These are phyloP conservation scores for Otolemur crassicaudatus DNA, from an alignment of 2,797 vertebrate species.

Conservation along the genomic window DNA sequence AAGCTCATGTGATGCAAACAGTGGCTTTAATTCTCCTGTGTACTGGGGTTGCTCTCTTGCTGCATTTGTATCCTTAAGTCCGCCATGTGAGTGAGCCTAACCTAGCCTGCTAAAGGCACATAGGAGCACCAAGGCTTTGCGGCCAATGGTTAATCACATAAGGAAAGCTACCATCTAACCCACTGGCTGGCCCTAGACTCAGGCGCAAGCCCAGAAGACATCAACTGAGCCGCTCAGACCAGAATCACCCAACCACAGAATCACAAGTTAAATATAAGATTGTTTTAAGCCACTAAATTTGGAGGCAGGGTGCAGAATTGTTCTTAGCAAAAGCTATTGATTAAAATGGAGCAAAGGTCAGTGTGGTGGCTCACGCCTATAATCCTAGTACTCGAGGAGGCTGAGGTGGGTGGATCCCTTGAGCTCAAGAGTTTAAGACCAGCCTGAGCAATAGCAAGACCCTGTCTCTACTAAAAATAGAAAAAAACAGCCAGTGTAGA, in stretches of 20 bases:
- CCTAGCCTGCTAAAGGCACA: neutral
- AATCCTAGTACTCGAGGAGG: too few species aligned
- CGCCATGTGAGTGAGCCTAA: rapidly evolving
- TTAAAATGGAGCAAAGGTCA: neutral
- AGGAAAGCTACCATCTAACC: neutral
- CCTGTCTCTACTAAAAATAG: too few species aligned
- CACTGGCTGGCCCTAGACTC: neutral
- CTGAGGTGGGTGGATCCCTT: too few species aligned
- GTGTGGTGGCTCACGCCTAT: too few species aligned
- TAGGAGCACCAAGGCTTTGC: neutral
- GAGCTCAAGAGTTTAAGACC: too few species aligned
- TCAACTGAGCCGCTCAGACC: neutral
- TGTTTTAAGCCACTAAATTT: neutral
- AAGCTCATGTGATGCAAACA: neutral
- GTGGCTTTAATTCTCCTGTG: neutral
- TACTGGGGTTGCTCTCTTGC: neutral
- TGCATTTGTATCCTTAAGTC: neutral
- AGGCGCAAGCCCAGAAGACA: neutral
- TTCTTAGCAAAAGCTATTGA: neutral
- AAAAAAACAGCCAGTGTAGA: too few species aligned
- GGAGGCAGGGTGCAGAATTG: too few species aligned
- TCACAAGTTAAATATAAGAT: neutral
- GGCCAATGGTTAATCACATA: rapidly evolving
- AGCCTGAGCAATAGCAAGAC: too few species aligned
- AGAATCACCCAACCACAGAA: neutral